A percentile compares a stretch with the other conserved stretches of the same genome.
phyloP scores from a whole-genome alignment of 2,797 vertebrate genomes.

The Danio tinwini region DNA sequence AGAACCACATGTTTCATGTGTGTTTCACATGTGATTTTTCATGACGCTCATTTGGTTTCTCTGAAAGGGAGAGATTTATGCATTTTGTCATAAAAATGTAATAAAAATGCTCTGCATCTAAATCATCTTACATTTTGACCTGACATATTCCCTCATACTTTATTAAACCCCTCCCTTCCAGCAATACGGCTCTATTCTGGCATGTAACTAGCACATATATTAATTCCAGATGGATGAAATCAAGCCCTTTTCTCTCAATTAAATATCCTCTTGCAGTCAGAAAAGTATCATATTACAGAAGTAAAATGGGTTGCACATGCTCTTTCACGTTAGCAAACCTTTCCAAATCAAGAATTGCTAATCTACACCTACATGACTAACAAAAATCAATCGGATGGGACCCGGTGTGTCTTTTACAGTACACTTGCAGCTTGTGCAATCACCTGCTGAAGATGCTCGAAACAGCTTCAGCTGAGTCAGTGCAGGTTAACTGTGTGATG shows the following conservation, averaged over 20 bases:
- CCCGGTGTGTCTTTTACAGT: conserved; percentile 14
- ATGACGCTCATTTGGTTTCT: no score
- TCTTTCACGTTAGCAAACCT: background rate
- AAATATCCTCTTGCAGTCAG: conserved; percentile 6
- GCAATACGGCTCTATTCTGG: background rate
- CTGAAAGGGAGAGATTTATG: background rate
- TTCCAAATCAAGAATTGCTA: background rate
- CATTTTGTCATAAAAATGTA: background rate
- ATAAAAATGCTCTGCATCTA: background rate
- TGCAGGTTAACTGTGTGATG: conserved; percentile 42
- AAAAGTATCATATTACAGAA: background rate
- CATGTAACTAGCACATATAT: background rate
- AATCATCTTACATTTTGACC: background rate
- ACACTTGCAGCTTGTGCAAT: conserved; percentile 19
- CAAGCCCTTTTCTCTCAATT: conserved; percentile 16
- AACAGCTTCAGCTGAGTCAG: conserved; percentile 49
- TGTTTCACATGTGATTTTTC: no score
- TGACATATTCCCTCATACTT: background rate
- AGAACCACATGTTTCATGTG: no score
- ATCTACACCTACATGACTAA: background rate
- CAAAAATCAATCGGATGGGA: background rate
- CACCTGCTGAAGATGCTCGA: conserved; percentile 37
- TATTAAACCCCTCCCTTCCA: background rate
- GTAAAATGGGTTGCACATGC: conserved; percentile 6
- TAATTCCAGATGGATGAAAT: conserved; percentile 25